phyloP scores from a whole-genome alignment of 2,797 vertebrate genomes.

The Menidia menidia region DNA sequence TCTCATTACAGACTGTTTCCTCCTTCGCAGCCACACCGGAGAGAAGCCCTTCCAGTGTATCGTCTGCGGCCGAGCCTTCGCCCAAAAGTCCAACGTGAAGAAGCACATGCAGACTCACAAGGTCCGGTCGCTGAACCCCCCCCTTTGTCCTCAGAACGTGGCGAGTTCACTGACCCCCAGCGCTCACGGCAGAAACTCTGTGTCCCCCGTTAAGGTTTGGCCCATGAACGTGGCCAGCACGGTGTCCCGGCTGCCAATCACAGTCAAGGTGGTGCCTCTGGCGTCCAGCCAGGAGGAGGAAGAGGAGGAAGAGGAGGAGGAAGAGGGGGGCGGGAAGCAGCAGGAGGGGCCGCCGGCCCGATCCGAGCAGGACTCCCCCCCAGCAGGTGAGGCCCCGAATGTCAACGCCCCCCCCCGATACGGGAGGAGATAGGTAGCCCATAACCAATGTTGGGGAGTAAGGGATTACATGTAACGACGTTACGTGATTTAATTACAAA shows the following conservation, averaged over 20 bases:
- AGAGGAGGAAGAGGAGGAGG: constrained; percentile 31
- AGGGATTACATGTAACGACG: too few species aligned
- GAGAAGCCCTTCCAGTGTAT: constrained; percentile 99
- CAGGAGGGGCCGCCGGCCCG: constrained; percentile 66
- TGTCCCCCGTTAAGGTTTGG: constrained; percentile 68
- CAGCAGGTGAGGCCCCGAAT: constrained; percentile 48
- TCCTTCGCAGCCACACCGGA: constrained; percentile 89
- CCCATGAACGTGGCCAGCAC: constrained; percentile 86
- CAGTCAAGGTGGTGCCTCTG: constrained; percentile 90
- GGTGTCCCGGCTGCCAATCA: constrained; percentile 89
- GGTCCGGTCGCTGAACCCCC: constrained; percentile 11
- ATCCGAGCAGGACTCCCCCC: constrained; percentile 52
- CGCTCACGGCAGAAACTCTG: neutral
- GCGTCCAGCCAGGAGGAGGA: constrained; percentile 79
- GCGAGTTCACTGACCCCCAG: too few species aligned
- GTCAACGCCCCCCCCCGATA: too few species aligned
- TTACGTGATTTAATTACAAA: too few species aligned
- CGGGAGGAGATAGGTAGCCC: too few species aligned
- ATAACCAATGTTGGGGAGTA: too few species aligned
- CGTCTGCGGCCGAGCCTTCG: constrained; percentile 96
- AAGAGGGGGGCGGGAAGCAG: constrained; percentile 72
- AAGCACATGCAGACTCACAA: constrained; percentile 99
- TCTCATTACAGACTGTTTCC: neutral
- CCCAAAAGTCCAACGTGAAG: constrained; percentile 99
- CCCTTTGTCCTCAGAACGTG: too few species aligned